A percentile compares a stretch with the other conserved stretches of the same genome.
These are phyloP conservation scores for Rhopalosiphum maidis DNA, from an alignment of 1,140 invertebrate species.

Conservation along the genomic window DNA sequence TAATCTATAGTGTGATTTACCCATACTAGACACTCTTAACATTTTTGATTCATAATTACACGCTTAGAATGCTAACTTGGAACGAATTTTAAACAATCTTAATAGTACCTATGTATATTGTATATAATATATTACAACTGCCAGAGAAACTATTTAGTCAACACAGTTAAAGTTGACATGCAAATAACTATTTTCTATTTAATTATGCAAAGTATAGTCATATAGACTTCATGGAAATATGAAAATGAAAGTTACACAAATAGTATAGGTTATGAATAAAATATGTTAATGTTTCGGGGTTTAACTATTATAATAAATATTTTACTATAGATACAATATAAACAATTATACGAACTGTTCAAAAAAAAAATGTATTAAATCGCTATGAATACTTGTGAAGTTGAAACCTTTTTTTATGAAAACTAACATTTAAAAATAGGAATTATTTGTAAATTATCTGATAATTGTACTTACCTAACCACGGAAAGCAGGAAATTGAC, in stretches of 20 bases:
- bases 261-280: background rate
- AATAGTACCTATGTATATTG: background rate
- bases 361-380: background rate
- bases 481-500: too few species aligned
- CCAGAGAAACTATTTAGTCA: background rate
- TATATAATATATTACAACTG: background rate
- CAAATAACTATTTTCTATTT: background rate
- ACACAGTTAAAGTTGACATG: background rate
- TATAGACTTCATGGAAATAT: background rate
- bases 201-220: background rate
- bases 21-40: background rate
- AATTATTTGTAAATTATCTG: background rate
- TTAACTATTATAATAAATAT: background rate
- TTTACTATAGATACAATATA: background rate
- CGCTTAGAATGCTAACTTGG: background rate
- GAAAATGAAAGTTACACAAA: background rate
- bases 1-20: background rate
- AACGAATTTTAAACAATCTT: background rate
- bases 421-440: background rate
- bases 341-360: background rate
- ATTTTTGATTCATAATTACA: background rate
- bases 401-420: background rate
- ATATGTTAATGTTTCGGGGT: background rate
- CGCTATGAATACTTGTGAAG: background rate
- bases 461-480: background rate